Percentiles rank a stretch among this genome's conserved stretches.
phyloP scores from a whole-genome alignment of 2,888 invertebrate species.

The Lithodes maja region DNA sequence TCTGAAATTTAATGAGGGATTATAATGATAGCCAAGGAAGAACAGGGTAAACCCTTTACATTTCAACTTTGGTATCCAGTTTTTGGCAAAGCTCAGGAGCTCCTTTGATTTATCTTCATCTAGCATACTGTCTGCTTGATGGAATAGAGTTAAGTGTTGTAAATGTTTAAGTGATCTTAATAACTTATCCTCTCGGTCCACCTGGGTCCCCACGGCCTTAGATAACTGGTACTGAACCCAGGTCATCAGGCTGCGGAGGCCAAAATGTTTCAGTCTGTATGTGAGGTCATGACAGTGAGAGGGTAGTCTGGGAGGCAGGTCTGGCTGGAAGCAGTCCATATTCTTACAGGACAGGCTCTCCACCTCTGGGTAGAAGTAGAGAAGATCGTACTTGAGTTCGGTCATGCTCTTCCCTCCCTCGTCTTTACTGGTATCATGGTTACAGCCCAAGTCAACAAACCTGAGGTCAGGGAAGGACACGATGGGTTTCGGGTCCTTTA shows the following conservation, averaged over 20 bases:
- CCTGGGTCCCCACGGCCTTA: neutral
- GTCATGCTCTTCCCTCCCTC: conserved; percentile 29
- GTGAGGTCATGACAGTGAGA: conserved; percentile 8
- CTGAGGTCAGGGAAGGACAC: conserved; percentile 45
- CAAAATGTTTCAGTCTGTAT: conserved; percentile 27
- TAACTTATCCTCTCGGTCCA: neutral
- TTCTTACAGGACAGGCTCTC: conserved; percentile 37
- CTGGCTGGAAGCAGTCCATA: conserved; percentile 21
- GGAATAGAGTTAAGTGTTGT: conserved; percentile 31
- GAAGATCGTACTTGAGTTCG: conserved; percentile 45
- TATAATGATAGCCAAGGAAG: conserved; percentile 3
- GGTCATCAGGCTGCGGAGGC: conserved; percentile 30
- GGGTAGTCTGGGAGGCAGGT: conserved; percentile 18
- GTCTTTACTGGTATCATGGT: conserved; percentile 11
- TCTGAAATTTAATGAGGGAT: conserved; percentile 14
- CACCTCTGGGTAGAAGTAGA: conserved; percentile 41
- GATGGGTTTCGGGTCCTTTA: neutral
- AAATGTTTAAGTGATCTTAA: neutral
- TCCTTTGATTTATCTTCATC: conserved; percentile 17
- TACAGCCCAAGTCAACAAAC: conserved; percentile 39
- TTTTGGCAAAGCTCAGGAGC: conserved; percentile 30
- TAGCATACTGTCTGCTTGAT: conserved; percentile 1
- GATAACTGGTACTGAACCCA: conserved; percentile 16
- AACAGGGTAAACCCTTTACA: conserved; percentile 38
- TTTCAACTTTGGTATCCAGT: conserved; percentile 44